Conservation (phyloP, 2,113 vertebrate genomes). For the Pheucticus melanocephalus region DNA sequence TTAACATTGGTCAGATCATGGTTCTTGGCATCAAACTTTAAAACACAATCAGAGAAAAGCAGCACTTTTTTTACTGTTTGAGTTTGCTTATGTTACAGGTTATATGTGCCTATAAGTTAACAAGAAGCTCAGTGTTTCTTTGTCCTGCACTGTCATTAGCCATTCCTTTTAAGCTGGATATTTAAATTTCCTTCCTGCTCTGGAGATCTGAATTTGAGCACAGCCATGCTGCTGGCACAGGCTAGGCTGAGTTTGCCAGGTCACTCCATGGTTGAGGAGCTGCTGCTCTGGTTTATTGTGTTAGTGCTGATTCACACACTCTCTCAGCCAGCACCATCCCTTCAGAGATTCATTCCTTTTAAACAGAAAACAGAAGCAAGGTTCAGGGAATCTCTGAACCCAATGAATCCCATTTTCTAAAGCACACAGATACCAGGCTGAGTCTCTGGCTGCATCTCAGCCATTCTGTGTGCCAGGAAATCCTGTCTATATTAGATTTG, state of each 20-base stretch:
- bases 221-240: neutral
- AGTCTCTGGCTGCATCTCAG: neutral
- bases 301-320: neutral
- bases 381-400: neutral
- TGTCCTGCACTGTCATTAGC: neutral
- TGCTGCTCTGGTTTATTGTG: neutral
- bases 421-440: fast-evolving
- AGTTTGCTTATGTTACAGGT: neutral
- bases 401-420: neutral
- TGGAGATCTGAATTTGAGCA: neutral
- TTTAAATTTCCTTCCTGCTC: neutral
- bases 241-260: neutral
- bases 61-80: neutral
- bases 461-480: neutral
- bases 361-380: neutral
- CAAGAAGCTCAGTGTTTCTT: neutral
- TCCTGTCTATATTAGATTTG: neutral
- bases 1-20: neutral
- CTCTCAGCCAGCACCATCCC: neutral
- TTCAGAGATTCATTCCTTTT: neutral
- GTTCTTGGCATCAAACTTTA: neutral
- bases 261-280: neutral
- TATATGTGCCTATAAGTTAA: neutral
- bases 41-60: neutral
- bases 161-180: neutral